A percentile compares a stretch with the other conserved stretches of the same genome.
These are phyloP conservation scores for Amiota communis DNA, from an alignment of 2,888 invertebrate genomes.

Conservation along the genomic window DNA sequence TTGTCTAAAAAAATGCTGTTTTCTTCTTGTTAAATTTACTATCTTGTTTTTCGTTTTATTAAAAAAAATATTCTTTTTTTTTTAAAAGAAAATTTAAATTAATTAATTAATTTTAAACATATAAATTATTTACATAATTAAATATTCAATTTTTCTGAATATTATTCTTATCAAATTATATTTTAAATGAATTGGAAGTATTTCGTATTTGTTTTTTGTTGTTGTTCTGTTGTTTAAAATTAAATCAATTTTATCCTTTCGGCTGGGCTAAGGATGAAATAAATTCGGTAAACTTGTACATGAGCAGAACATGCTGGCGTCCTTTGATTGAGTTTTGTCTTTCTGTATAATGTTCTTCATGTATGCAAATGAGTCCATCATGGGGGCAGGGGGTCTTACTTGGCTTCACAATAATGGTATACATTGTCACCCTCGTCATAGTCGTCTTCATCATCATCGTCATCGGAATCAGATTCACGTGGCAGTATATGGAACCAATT, in stretches of 20 bases:
- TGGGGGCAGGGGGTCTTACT: not conserved
- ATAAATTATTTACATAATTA: conserved; percentile 58
- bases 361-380: too few species aligned
- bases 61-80: conserved; percentile 21
- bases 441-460: conserved; percentile 42
- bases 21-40: not conserved
- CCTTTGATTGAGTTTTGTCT: not conserved
- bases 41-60: conserved; percentile 34
- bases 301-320: conserved; percentile 22
- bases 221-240: not conserved
- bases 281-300: conserved; percentile 40
- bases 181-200: conserved; percentile 26
- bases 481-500: conserved; percentile 49
- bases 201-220: conserved; percentile 17
- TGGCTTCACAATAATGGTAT: conserved; percentile 11
- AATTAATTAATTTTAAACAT: conserved; percentile 50
- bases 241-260: not conserved
- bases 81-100: conserved; percentile 12
- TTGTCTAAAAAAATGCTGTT: not conserved
- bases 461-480: conserved; percentile 45
- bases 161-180: conserved; percentile 26
- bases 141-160: conserved; percentile 47
- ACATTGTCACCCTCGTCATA: conserved; percentile 26
- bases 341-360: not conserved
- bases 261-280: conserved; percentile 26